phyloP scores from a whole-genome alignment of 2,888 invertebrate genomes.

The Tachina grossa region DNA sequence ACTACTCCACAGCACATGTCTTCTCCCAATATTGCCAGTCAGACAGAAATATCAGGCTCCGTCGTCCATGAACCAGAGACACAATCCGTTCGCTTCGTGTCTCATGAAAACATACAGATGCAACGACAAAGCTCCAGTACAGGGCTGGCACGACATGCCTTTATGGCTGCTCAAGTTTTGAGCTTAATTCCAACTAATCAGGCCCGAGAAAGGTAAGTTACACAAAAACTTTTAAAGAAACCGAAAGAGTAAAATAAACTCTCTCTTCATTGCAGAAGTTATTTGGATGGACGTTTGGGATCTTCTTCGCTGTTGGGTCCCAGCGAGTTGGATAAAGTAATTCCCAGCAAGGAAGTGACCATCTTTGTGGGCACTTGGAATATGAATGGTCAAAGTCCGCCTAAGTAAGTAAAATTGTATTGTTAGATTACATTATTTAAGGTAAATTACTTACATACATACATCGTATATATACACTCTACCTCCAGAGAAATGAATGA shows the following conservation, averaged over 20 bases:
- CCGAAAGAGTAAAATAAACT: background rate
- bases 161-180: constrained; percentile 91
- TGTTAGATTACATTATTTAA: background rate
- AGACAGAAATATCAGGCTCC: constrained; percentile 74
- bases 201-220: constrained; percentile 88
- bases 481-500: constrained; percentile 91
- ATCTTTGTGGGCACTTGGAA: constrained; percentile 98
- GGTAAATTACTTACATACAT: background rate
- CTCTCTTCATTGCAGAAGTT: constrained; percentile 85
- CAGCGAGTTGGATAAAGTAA: constrained; percentile 92
- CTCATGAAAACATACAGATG: constrained; percentile 81
- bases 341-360: constrained; percentile 92
- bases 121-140: constrained; percentile 76
- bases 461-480: background rate
- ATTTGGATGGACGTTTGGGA: constrained; percentile 90
- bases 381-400: constrained; percentile 95
- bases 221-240: background rate
- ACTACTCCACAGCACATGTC: constrained; percentile 82
- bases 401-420: constrained; percentile 86
- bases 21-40: constrained; percentile 81
- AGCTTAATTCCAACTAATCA: constrained; percentile 92
- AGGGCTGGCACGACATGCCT: constrained; percentile 86
- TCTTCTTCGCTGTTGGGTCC: constrained; percentile 92
- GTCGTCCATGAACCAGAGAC: constrained; percentile 72
- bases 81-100: constrained; percentile 78